Evolutionary conservation across 2,113 vertebrate species (phyloP), one percentile per base, ranked within the genome.

Genomic region (Archocentrus centrarchus): DNA sequence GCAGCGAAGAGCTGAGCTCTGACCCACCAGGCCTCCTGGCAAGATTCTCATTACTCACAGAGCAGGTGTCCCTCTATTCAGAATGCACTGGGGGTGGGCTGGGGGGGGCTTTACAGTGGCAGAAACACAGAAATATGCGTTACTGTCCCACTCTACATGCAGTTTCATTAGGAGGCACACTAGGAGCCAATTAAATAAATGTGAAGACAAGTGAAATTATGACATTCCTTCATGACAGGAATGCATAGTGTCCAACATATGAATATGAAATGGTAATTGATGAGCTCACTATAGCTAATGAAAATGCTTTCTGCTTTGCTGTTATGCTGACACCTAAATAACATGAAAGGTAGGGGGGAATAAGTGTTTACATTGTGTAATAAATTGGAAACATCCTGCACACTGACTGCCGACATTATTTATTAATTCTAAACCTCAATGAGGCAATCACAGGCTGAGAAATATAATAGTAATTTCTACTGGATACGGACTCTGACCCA

Each of bases 1-100:
- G 77, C 75, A 64, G 68, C 35, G 24, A 84, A 73, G 86, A 68
- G 64, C 88, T 82, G 83, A 91, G 59, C 86, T 84, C 73, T 81
- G 79, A 86, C 75, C 79, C 75, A 47, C 47, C 32, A 66, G 84
- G 79, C 88, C 84, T 89, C 75, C 83, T 88, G 87, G 90, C 81
- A 91, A 75, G 60, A 76, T 81, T 89, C 89, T 91, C 88, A 93
- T 92, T 93, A 93, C 81, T 87, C 68, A 53, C 59, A 84, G 79
- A 70, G 80, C 80, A 91, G 76, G 80, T 89, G 82, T 85, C 57
- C 64, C 5, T 13, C 79, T 75, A 73, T 79, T 57, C 86, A 85
- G 24, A 91, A 90, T 84, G 82, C 75, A 91, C 47, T 73, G 15
- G 14, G 47, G 37, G 9, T 8, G 37, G 37, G 35, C 5, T 2